Base-by-base conservation (phyloP, 2,888 invertebrate genomes). In the Meteorus colon region DNA sequence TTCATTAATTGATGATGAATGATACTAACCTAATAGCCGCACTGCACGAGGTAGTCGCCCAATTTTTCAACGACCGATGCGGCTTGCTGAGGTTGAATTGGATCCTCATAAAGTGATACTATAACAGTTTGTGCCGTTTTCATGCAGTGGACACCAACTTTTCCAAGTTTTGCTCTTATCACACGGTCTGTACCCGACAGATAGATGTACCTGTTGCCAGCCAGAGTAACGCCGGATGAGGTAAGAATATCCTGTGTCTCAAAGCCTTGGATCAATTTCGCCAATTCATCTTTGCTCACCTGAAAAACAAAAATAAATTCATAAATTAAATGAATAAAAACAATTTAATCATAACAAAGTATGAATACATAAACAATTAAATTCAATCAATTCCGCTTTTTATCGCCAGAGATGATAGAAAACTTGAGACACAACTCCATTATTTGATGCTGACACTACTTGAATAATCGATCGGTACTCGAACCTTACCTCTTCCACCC, bases 1-100 rank as follows among this genome's bases (percentile, higher is more conserved):
- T 1, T 41, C 12, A 41, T 41, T 41, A 41, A 41, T 60, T 45
- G 31, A 63, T 63, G 2, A n/a, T 48, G 14, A 37, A 68, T 45
- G 19, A 73, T 81, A 86, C 88, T 81, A 82, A 89, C 89, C 94
- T 97, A 97, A 95, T 96, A 97, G 94, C 97, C 96, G 94, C 96
- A 97, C 93, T 94, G 95, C 93, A 97, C 94, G 94, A 97, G 95
- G 95, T 97, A 97, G 92, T 97, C 97, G 93, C 97, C 97, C 94
- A 97, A 94, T 94, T 97, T 97, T 94, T 97, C 97, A 91, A 97
- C 97, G 92, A 97, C 96, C 87, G 96, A 96, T 91, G 97, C 97
- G 90, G 97, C 97, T 93, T 97, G 97, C 92, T 97, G 97, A 91
- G 97, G 97, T 92, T 97, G 97, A 91, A 97, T 96, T 90, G 97